phyloP scores from a whole-genome alignment of 2,888 invertebrate species.

The Theodoxus fluviatilis region DNA sequence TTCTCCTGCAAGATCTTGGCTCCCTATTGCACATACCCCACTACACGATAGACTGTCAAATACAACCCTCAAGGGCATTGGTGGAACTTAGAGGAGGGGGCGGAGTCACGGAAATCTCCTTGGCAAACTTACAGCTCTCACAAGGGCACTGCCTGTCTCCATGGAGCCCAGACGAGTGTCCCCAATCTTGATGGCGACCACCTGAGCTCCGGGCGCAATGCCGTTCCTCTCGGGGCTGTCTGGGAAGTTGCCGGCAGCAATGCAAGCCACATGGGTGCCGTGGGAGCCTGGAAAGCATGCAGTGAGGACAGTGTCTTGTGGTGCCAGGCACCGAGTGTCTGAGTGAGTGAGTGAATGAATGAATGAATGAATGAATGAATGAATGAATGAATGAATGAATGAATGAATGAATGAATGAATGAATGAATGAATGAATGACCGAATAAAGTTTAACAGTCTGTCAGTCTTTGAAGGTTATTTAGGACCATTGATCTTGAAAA shows the following conservation, averaged over 20 bases:
- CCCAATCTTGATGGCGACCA: conserved; percentile 90
- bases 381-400: not conserved
- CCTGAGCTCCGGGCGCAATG: conserved; percentile 93
- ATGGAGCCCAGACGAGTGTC: conserved; percentile 90
- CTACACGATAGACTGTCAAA: too few relatives aligned
- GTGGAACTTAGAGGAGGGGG: too few relatives aligned
- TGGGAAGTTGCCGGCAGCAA: conserved; percentile 89
- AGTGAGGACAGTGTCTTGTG: not conserved
- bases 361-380: not conserved
- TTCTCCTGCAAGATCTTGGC: too few relatives aligned
- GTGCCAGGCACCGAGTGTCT: not conserved
- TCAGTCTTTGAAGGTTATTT: too few relatives aligned
- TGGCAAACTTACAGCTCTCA: conserved; percentile 87
- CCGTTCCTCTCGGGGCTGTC: conserved; percentile 88
- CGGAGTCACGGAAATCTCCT: too few relatives aligned
- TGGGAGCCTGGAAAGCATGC: conserved; percentile 77
- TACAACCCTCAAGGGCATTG: too few relatives aligned
- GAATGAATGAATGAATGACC: not conserved
- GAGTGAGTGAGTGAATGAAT: not conserved
- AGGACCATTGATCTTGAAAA: too few relatives aligned
- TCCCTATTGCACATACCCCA: too few relatives aligned
- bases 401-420: not conserved
- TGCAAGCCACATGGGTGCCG: conserved; percentile 97
- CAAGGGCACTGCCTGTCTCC: conserved; percentile 95
- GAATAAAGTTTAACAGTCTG: too few relatives aligned